Evolutionary conservation across 2,888 invertebrate species (phyloP), one percentile per base, ranked within the genome.

Genomic region (Leptopilina syphax): DNA sequence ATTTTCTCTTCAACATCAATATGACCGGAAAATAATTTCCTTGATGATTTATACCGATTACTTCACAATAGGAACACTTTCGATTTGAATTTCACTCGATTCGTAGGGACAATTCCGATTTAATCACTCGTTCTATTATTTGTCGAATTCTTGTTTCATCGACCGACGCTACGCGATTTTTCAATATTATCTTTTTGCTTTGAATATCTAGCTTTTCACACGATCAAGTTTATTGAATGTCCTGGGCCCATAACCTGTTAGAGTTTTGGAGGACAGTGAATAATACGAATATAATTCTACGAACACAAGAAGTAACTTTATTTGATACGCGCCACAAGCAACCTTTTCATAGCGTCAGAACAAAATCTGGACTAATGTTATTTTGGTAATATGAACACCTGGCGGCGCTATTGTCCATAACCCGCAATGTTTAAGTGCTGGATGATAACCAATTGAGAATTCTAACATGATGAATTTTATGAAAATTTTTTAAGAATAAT

Each of bases 201-300:
- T 8, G 13, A 54, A 54, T 54, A 10, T 54, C 54, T 54, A 9
- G 10, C 54, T 54, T 13, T 13, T 54, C 54, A 54, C 54, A 54
- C 13, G 0, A 54, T 54, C 13, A 54, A 54, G 13, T 13, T 54
- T 54, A 13, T 13, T 13, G 12, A 54, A 54, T 12, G 54, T 13
- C 10, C 54, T 54, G 54, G 10, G 10, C 54, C 54, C 54, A 54
- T 54, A 54, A 54, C 54, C 54, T 54, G 10, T 54, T 54, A 54
- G 54, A 54, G 10, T 44, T 13, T 54, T 13, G 13, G 13, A 54
- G 10, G 54, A 13, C 54, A 13, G 10, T 54, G 13, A 54, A 1
- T 0, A 54, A 10, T 0, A 13, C 1, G 12, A 0, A 3, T 1
- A 1, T 7, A 0, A 54, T 54, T 0, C 1, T 9, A 12, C 13